These are phyloP conservation scores for Chirona hameri DNA, from an alignment of 2,888 invertebrate species.

Conservation along the genomic window DNA sequence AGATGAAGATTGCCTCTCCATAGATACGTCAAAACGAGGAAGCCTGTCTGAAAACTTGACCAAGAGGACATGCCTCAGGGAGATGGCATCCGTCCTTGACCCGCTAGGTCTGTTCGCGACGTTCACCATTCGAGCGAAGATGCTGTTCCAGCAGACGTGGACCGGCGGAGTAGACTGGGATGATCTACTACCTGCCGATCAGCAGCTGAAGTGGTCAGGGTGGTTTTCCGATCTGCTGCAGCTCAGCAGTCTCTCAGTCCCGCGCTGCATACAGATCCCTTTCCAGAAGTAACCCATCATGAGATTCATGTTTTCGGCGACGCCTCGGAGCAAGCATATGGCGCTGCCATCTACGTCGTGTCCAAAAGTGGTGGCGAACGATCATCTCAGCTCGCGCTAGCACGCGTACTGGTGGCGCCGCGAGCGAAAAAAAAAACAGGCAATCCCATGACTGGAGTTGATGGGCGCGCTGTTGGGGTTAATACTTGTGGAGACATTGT, in stretches of 20 bases:
- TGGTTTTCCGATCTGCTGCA: neutral
- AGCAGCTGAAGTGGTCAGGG: neutral
- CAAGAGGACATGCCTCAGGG: neutral
- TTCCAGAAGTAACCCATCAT: neutral
- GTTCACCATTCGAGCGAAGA: slow-evolving; percentile 3
- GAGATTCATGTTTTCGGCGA: neutral
- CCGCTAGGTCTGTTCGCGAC: neutral
- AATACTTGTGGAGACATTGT: neutral
- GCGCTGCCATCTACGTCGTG: neutral
- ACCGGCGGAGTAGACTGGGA: neutral
- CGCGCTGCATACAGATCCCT: neutral
- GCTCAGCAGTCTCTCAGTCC: neutral
- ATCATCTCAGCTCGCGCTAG: neutral
- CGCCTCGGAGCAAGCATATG: neutral
- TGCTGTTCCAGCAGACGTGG: neutral
- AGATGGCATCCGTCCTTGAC: neutral
- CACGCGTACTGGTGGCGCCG: neutral
- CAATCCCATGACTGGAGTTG: neutral
- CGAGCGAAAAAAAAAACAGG: neutral
- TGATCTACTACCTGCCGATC: neutral
- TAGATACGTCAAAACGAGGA: neutral
- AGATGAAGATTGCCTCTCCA: neutral
- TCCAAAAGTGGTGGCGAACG: neutral
- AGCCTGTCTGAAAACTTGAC: neutral
- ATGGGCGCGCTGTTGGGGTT: neutral